Evolutionary conservation across 1,140 invertebrate species (phyloP), one percentile per base, ranked within the genome.

Genomic region (Drosophila rhopaloa): DNA sequence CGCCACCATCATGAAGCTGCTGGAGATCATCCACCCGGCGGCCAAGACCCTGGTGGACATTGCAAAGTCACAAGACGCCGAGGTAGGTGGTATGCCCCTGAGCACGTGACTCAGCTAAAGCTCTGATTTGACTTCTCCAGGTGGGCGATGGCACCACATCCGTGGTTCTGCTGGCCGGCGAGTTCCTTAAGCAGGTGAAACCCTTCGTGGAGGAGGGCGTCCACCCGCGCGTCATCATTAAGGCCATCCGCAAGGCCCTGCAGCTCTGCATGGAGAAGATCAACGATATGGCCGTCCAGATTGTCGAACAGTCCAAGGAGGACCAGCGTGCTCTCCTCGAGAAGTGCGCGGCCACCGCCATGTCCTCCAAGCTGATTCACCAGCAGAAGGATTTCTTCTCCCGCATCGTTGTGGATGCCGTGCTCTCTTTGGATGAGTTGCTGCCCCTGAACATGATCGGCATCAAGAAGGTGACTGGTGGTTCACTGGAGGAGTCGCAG

Each of bases 371-470:
- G 93, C 93, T 99, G 62, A 98, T 99, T 86, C 97, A 98, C 88
- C 96, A 97, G 83, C 97, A 99, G 90, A 98, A 98, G 92, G 96
- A 96, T 51, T 99, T 99, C 93, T 99, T 99, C 93, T 96, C 98
- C 24, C 96, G 96, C 89, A 98, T 99, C 95, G 98, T 99, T 8
- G 99, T 99, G 0, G 98, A 99, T 92, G 99, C 99, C 74, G 99
- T 99, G 1, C 94, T 98, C 75, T 94, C 96, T 35, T 93, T 99
- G 61, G 99, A 99, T 93, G 97, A 98, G 11, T 94, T 99, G 38
- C 93, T 99, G 71, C 98, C 99, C 0, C 93, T 99, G 11, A 98
- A 99, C 91, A 99, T 99, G 98, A 99, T 99, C 93, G 99, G 99
- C 58, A 98, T 99, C 67, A 99, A 99, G 93, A 99, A 99, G 93